Percentiles rank a stretch among this genome's conserved stretches.
phyloP scores from a whole-genome alignment of 2,113 vertebrate species.

The Esox niger region DNA sequence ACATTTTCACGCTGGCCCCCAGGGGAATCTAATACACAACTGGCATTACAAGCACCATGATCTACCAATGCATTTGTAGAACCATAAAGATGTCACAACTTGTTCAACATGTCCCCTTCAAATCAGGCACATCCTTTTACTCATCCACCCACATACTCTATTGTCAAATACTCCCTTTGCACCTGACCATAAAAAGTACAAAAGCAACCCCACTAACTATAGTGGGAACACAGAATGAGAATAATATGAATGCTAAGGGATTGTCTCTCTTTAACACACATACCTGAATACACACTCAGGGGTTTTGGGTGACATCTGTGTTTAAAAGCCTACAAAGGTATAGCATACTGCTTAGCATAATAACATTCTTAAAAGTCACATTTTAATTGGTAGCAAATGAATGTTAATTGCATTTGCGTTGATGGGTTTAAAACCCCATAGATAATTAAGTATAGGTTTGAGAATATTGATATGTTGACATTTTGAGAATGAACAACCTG shows the following conservation, averaged over 20 bases:
- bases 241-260: not conserved
- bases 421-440: slow-evolving; percentile 68
- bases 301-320: slow-evolving; percentile 6
- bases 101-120: no score
- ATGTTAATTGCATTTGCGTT: slow-evolving; percentile 72
- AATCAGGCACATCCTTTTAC: not conserved
- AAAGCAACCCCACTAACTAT: not conserved
- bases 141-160: no score
- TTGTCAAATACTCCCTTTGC: not conserved
- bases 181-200: not conserved
- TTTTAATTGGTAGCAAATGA: slow-evolving; percentile 72
- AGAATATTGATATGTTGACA: slow-evolving; percentile 77
- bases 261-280: not conserved
- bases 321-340: slow-evolving; percentile 32
- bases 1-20: no score
- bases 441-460: slow-evolving; percentile 73
- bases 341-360: slow-evolving; percentile 49
- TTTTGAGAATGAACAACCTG: slow-evolving; percentile 73
- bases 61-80: no score
- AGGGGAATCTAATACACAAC: no score
- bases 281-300: not conserved
- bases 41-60: no score
- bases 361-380: slow-evolving; percentile 69
- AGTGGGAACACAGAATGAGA: not conserved
- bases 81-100: no score